Base-by-base conservation (phyloP, 2,888 invertebrate species). In the Amiota minor region DNA sequence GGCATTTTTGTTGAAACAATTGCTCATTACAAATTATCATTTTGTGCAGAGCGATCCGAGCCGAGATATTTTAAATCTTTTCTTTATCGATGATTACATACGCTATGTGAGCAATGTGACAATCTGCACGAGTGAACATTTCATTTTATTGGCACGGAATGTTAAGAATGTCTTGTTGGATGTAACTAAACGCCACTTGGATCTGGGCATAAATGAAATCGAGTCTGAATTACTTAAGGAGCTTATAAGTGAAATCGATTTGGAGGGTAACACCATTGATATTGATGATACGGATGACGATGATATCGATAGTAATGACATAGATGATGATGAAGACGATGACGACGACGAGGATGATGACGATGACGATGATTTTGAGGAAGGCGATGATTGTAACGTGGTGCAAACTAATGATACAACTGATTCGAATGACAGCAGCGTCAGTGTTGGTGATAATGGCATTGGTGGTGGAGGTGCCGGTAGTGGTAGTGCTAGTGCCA, bases 191-290 rank as follows among this genome's bases (percentile, higher is more conserved):
- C 84, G 84, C 18, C 82, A 87, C 74, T 78, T 89, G 72, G 83
- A 85, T 53, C 76, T 89, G 23, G 87, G 86, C 46, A 77, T 89
- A 50, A 75, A 76, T 20, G 85, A 86, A 65, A 86, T 89, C 50
- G 89, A 89, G 79, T 85, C 85, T 55, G 89, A 89, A 70, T 72
- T 89, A 61, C 77, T 89, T 14, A 84, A 84, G 71, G 89, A 89
- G 69, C 75, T 89, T 47, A 85, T 89, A 74, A 83, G 84, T 11
- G 89, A 89, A 72, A 85, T 89, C 72, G 86, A 87, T 74, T 78
- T 87, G 14, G 78, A 81, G 14, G 80, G 82, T 2, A 82, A 81
- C 3, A 82, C 80, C 53, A 72, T 78, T 2, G 79, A 76, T 2
- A 78, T 72, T 16, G 80, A 81, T 9, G 81, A 81, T 73, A 79